Evolutionary conservation across 2,113 vertebrate species (phyloP), one percentile per base, ranked within the genome.

Genomic region (Hepsetus odoe): DNA sequence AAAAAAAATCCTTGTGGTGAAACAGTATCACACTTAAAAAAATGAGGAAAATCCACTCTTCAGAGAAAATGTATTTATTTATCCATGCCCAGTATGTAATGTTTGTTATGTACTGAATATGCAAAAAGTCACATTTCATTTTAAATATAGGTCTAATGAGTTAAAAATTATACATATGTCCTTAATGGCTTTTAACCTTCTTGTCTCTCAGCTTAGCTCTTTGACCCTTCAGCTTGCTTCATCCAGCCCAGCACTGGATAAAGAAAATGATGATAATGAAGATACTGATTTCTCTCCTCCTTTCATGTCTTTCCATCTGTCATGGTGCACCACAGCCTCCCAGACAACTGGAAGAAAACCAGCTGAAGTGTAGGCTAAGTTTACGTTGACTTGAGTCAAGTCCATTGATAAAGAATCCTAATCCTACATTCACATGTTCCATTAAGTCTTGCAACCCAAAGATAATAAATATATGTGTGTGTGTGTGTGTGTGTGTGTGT

Each of bases 281-380:
- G 88, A 66, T 0, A 2, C 80, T 87, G 67, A 80, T 92, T 32
- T 20, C 85, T 18, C 76, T 91, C 30, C 74, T 69, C 1, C 14
- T 94, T 61, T 58, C 92, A 1, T 89, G 87, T 67, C 53, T 92
- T 77, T 85, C 77, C 0, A 83, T 72, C 1, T 79, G 82, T 38
- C 88, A 85, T 4, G 90, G 91, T 2, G 88, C 87, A 1, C 91
- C 92, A 0, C 85, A 80, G 2, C 85, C 81, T 76, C 85, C 88
- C n/a, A 87, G 80, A 20, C 66, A n/a, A 0, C 76, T 83, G 18
- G 58, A 77, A 14, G 55, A 30, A n/a, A 91, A 90, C 74, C 82
- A 77, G 35, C 87, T 93, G 9, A 91, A 90, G 85, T 58, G 95
- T 96, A 73, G 85, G 82, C 51, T 14, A 40, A 40, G 32, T 40